Percentiles rank a stretch among this genome's conserved stretches.
phyloP scores from a whole-genome alignment of 2,888 invertebrate genomes.

The Sphaeridia pumilis region DNA sequence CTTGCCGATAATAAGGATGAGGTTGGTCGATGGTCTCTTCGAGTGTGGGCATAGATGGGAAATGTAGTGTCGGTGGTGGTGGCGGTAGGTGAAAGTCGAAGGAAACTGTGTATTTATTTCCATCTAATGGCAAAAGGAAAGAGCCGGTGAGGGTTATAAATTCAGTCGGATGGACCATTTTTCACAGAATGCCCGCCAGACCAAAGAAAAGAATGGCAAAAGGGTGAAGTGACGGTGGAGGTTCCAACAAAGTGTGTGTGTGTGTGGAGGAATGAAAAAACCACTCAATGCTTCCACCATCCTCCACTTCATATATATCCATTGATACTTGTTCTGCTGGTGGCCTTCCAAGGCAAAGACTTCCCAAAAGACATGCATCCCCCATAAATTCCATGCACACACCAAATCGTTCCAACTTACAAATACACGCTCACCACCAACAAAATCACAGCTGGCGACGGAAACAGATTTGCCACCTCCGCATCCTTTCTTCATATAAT shows the following conservation, averaged over 20 bases:
- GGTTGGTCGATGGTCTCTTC: too few species aligned
- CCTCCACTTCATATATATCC: too few species aligned
- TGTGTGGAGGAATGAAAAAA: slow-evolving; percentile 1
- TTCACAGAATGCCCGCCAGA: slow-evolving; percentile 17
- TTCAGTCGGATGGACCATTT: slow-evolving; percentile 21
- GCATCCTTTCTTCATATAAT: neutral
- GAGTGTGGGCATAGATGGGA: too few species aligned
- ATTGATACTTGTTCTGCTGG: neutral
- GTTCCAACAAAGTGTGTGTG: neutral
- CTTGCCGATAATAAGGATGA: too few species aligned
- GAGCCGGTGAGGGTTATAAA: slow-evolving; percentile 21
- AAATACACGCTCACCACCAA: too few species aligned
- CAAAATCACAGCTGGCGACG: slow-evolving; percentile 19
- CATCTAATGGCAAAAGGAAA: slow-evolving; percentile 17
- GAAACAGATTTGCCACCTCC: slow-evolving; percentile 18
- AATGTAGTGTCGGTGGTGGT: too few species aligned
- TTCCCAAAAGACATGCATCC: too few species aligned
- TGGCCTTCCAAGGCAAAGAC: neutral
- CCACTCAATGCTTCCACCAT: neutral
- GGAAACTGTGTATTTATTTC: slow-evolving; percentile 12
- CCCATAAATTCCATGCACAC: too few species aligned
- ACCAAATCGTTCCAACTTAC: too few species aligned
- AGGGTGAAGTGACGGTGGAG: neutral
- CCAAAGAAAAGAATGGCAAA: neutral
- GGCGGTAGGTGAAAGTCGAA: too few species aligned